Evolutionary conservation across 2,888 invertebrate genomes (phyloP).

Genomic region (Eugnorisma glareosa): DNA sequence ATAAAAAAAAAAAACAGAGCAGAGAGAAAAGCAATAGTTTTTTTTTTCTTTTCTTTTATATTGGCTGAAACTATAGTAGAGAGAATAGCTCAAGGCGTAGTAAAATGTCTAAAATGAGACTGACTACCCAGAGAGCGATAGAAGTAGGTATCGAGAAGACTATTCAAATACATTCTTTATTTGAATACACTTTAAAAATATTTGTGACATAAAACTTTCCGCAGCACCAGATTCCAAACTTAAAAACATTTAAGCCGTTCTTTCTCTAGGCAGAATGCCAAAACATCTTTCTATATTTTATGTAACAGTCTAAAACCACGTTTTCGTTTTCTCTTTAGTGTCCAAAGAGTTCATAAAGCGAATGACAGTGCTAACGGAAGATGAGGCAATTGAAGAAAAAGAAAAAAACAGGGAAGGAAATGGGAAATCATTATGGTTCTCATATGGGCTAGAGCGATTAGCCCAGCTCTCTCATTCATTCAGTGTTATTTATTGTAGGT

Average conservation of each 20-base stretch:
- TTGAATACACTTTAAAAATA: not conserved
- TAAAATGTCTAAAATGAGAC: not conserved
- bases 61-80: not conserved
- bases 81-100: not conserved
- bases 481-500: conserved; percentile 26
- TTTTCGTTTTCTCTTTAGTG: conserved; percentile 33
- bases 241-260: not conserved
- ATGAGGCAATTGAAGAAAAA: conserved; percentile 26
- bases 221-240: conserved; percentile 15
- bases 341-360: conserved; percentile 21
- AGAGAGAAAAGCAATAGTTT: not conserved
- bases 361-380: conserved; percentile 31
- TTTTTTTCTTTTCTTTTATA: not conserved
- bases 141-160: not conserved
- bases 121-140: no score
- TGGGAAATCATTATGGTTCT: conserved; percentile 51
- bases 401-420: conserved; percentile 43
- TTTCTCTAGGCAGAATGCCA: conserved; percentile 12
- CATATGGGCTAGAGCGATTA: conserved; percentile 47
- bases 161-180: not conserved
- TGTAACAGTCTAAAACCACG: conserved; percentile 20
- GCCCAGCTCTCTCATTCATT: conserved; percentile 36
- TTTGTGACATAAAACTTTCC: conserved; percentile 23
- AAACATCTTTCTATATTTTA: conserved; percentile 36
- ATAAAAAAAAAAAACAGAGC: not conserved